Evolutionary conservation across 2,113 vertebrate genomes (phyloP).

Genomic region (Elanus axillaris): DNA sequence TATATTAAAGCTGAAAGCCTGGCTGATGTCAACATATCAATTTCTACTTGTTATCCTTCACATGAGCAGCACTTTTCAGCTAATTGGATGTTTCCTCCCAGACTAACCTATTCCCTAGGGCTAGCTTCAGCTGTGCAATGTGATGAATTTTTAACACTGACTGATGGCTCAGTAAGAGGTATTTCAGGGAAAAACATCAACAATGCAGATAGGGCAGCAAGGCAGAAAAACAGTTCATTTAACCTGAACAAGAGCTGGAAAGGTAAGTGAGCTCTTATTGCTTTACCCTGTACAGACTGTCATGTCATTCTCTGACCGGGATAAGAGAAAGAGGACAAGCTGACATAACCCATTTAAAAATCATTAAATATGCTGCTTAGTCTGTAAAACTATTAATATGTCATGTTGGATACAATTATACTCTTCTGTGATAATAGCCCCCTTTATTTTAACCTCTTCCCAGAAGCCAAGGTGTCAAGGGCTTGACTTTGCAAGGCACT

Average conservation of each 20-base stretch:
- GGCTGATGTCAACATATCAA: constrained; percentile 46
- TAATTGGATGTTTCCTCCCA: constrained; percentile 60
- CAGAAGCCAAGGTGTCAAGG: background rate
- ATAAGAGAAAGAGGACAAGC: constrained; percentile 42
- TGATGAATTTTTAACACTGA: constrained; percentile 57
- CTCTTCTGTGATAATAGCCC: background rate
- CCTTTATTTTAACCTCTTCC: background rate
- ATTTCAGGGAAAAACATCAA: constrained; percentile 44
- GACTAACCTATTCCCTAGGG: constrained; percentile 48
- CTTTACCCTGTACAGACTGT: background rate
- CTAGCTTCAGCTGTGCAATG: constrained; percentile 10
- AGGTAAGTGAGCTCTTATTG: background rate
- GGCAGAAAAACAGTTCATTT: constrained; percentile 12
- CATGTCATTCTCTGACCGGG: background rate
- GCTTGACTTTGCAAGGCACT: background rate
- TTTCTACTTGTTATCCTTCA: constrained; percentile 27
- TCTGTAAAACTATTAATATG: constrained; percentile 29
- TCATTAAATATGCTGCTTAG: constrained; percentile 19
- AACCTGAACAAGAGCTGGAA: background rate
- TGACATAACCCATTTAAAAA: constrained; percentile 58
- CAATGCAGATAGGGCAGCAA: constrained; percentile 7
- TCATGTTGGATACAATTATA: background rate
- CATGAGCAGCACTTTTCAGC: background rate
- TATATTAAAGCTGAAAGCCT: constrained; percentile 20
- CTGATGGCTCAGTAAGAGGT: constrained; percentile 40